These are phyloP conservation scores for Regulus satrapa DNA, from an alignment of 2,113 vertebrate species.

Conservation along the genomic window DNA sequence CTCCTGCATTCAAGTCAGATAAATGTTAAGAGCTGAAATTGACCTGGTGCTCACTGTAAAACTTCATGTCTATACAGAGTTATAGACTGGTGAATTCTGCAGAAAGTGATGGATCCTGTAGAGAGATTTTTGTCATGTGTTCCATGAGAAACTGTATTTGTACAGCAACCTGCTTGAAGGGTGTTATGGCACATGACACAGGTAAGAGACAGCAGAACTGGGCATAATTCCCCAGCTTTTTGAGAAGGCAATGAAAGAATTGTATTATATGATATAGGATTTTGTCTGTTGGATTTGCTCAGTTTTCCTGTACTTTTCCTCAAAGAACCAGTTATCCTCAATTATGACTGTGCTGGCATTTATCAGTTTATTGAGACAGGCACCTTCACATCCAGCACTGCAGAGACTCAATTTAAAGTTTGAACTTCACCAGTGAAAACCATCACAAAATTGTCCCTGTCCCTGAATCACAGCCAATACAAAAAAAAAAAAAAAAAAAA, in stretches of 20 bases:
- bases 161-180: neutral
- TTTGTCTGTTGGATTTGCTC: neutral
- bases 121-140: neutral
- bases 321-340: neutral
- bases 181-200: neutral
- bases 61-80: neutral
- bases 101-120: neutral
- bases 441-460: neutral
- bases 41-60: constrained; percentile 3
- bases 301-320: neutral
- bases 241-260: neutral
- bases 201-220: neutral
- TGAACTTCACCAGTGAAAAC: neutral
- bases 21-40: constrained; percentile 35
- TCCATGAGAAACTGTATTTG: neutral
- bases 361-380: neutral
- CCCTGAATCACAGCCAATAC: neutral
- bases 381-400: neutral
- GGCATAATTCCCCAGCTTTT: neutral
- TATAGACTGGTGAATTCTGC: neutral
- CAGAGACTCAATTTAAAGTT: neutral
- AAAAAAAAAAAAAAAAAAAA: neutral
- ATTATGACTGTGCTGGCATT: neutral
- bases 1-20: neutral
- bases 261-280: neutral